phyloP scores from a whole-genome alignment of 1,140 invertebrate species.

The Amphibalanus amphitrite region DNA sequence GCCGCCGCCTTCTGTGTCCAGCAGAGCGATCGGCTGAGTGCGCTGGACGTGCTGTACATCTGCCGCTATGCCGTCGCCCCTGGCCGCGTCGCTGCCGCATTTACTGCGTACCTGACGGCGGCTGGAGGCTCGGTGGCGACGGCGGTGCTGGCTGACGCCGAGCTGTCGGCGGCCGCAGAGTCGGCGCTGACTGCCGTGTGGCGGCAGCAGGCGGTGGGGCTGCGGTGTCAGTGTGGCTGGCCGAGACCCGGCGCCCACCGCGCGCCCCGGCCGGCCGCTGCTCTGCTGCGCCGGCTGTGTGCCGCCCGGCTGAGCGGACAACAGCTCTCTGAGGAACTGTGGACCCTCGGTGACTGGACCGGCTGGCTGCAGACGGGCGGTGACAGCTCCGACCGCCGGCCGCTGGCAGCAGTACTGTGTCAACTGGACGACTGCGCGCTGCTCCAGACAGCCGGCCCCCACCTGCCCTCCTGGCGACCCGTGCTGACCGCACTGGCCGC shows the following conservation, averaged over 20 bases:
- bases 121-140: too few relatives aligned
- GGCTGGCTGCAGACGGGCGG: neutral
- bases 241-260: neutral
- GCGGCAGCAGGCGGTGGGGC: too few relatives aligned
- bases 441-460: neutral
- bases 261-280: too few relatives aligned
- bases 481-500: neutral
- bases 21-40: neutral
- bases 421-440: neutral
- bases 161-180: neutral
- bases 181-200: neutral
- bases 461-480: neutral
- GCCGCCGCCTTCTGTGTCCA: neutral
- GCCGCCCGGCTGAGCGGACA: neutral
- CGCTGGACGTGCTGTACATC: neutral
- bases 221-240: neutral
- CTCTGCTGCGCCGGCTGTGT: neutral
- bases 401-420: too few relatives aligned
- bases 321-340: neutral
- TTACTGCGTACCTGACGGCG: neutral
- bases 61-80: neutral
- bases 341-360: neutral
- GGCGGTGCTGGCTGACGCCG: neutral
- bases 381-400: too few relatives aligned
- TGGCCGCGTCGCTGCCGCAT: neutral